These are phyloP conservation scores for Balearica regulorum DNA, from an alignment of 2,797 vertebrate species.

Conservation along the genomic window DNA sequence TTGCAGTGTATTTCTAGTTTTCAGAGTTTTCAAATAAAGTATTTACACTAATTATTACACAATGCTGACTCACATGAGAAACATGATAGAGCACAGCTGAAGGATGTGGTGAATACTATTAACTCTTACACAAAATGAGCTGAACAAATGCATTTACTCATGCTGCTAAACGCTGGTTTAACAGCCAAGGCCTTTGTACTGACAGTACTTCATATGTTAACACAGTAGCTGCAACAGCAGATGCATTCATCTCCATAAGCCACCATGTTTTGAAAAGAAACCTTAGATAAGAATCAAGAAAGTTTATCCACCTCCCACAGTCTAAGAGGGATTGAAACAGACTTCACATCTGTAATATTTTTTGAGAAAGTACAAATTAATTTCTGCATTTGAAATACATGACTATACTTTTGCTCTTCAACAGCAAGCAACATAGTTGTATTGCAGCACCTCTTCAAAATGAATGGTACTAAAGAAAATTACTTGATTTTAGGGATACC, in stretches of 20 bases:
- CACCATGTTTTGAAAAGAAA: slow-evolving; percentile 2
- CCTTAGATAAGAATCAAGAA: background rate
- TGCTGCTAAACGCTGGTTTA: background rate
- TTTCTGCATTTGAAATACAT: background rate
- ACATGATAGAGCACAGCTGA: background rate
- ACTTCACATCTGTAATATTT: background rate
- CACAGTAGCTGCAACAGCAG: background rate
- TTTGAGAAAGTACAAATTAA: background rate
- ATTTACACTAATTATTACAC: background rate
- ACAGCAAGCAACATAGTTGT: background rate
- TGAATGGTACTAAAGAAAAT: background rate
- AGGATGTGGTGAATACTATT: background rate
- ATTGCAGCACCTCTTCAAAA: background rate
- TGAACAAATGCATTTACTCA: slow-evolving; percentile 3
- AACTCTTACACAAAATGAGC: background rate
- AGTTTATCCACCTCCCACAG: background rate
- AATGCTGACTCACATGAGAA: slow-evolving; percentile 16
- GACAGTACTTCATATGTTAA: background rate
- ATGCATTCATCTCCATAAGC: background rate
- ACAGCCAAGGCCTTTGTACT: background rate
- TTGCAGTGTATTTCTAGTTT: background rate
- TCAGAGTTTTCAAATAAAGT: background rate
- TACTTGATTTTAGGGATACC: background rate
- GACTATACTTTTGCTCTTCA: background rate
- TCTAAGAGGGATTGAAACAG: background rate